Conservation (phyloP, 1,140 invertebrate species). For the Apis mellifera region DNA sequence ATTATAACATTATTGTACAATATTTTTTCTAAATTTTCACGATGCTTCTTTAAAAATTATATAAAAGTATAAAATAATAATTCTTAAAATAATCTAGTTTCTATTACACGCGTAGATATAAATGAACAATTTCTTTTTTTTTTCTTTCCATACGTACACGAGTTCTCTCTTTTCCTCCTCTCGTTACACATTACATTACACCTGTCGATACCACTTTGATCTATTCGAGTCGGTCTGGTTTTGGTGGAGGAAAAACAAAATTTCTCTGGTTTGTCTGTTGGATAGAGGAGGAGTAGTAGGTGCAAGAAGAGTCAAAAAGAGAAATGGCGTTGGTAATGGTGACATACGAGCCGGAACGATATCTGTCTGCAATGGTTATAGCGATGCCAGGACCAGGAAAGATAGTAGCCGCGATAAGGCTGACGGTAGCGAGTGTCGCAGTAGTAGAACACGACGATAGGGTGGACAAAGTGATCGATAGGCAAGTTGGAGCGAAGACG, state of each 20-base stretch:
- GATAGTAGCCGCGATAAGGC: conserved; percentile 33
- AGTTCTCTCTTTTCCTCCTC: background rate
- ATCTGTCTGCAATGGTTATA: conserved; percentile 43
- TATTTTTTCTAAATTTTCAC: no score
- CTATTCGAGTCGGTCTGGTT: background rate
- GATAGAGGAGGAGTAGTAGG: background rate
- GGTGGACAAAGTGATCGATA: conserved; percentile 63
- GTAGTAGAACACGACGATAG: conserved; percentile 40
- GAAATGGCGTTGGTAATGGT: conserved; percentile 42
- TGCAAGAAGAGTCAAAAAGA: conserved; percentile 32
- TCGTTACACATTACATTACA: conserved; percentile 9
- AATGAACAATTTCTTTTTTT: no score
- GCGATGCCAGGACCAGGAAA: conserved; percentile 9
- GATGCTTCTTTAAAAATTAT: background rate
- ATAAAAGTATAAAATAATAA: background rate
- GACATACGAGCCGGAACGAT: conserved; percentile 42
- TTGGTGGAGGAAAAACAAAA: conserved; percentile 14
- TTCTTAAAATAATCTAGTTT: no score
- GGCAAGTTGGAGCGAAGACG: conserved; percentile 53
- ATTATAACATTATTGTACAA: no score
- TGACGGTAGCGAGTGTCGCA: conserved; percentile 41
- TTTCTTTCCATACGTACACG: background rate
- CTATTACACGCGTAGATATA: no score
- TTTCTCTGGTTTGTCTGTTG: conserved; percentile 14
- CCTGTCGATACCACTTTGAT: conserved; percentile 24